These are phyloP conservation scores for Marmota flaviventris DNA, from an alignment of 2,113 vertebrate species.

Conservation along the genomic window DNA sequence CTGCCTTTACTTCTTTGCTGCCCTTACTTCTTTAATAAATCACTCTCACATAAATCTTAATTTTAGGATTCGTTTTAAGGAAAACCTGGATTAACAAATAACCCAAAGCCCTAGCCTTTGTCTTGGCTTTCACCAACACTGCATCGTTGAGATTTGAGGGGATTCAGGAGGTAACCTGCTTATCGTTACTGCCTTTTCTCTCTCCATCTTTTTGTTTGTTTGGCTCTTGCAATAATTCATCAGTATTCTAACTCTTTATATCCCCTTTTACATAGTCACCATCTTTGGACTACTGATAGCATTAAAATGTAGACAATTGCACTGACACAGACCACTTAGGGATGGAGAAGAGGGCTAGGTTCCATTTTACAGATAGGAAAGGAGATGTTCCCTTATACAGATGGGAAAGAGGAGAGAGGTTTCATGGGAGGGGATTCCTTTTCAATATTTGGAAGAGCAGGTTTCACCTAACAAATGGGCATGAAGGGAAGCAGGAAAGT, in stretches of 20 bases:
- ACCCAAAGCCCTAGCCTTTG: background rate
- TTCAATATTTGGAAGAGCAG: conserved; percentile 51
- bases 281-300: background rate
- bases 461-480: conserved; percentile 48
- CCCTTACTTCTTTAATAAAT: background rate
- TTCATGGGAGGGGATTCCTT: background rate
- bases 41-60: conserved; percentile 14
- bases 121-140: background rate
- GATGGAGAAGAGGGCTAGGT: background rate
- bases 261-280: background rate
- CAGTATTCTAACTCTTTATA: background rate
- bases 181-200: background rate
- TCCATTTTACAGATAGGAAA: conserved; percentile 25
- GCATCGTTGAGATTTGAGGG: background rate
- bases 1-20: background rate
- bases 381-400: background rate
- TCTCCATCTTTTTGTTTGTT: background rate
- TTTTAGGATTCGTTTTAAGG: background rate
- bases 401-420: background rate
- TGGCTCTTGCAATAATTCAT: background rate
- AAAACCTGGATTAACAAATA: background rate
- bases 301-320: background rate
- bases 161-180: background rate
- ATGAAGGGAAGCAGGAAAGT: background rate
- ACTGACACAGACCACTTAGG: background rate